A percentile compares a stretch with the other conserved stretches of the same genome.
These are phyloP conservation scores for Trachelus troglodyta DNA, from an alignment of 2,888 invertebrate species.

Conservation along the genomic window DNA sequence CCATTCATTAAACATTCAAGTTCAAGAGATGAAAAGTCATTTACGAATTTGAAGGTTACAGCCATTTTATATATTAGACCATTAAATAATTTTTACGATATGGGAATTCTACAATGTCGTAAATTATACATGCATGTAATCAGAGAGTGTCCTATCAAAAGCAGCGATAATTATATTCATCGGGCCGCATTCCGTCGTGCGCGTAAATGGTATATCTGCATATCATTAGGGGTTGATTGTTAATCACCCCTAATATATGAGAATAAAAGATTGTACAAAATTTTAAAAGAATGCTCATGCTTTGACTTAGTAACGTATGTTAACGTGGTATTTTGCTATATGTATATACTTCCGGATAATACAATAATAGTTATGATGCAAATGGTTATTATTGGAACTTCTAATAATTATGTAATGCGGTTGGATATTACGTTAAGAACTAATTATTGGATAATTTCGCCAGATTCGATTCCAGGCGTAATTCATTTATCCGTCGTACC, in stretches of 20 bases:
- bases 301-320: neutral
- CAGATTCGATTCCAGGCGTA: neutral
- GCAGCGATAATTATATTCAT: neutral
- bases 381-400: neutral
- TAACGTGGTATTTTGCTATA: neutral
- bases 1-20: neutral
- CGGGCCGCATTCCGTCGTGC: neutral
- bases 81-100: neutral
- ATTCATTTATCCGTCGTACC: neutral
- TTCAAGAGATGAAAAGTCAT: neutral
- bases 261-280: neutral
- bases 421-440: neutral
- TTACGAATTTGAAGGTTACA: neutral
- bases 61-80: neutral
- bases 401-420: neutral
- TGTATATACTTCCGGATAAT: neutral
- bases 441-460: neutral
- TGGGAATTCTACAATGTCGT: neutral
- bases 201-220: neutral
- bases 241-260: neutral
- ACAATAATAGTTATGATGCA: neutral
- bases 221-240: neutral
- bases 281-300: neutral
- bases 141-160: neutral
- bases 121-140: neutral